These are phyloP conservation scores for Glyptemys insculpta DNA, from an alignment of 2,797 vertebrate genomes.

Conservation along the genomic window DNA sequence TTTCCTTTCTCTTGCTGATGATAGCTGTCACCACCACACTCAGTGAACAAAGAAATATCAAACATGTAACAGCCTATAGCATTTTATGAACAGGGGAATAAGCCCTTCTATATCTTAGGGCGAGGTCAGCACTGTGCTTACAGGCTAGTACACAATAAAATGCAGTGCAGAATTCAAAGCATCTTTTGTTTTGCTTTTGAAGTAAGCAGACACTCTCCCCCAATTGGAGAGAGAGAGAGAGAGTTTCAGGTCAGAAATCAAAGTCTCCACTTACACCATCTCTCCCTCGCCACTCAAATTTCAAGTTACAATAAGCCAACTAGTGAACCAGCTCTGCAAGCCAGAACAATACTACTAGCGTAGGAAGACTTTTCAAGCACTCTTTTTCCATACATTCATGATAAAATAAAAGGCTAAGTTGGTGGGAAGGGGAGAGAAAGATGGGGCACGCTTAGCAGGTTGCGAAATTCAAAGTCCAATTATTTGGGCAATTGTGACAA, in stretches of 20 bases:
- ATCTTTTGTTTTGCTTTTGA: background rate
- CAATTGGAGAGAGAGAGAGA: rapidly evolving
- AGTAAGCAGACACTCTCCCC: background rate
- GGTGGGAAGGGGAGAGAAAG: background rate
- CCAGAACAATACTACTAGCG: background rate
- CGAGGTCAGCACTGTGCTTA: background rate
- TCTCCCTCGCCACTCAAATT: background rate
- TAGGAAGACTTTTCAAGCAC: background rate
- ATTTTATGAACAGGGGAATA: background rate
- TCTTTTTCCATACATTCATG: background rate
- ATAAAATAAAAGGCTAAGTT: background rate
- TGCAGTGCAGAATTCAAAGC: background rate
- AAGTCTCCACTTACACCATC: background rate
- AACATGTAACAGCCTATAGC: background rate
- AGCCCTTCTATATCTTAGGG: background rate
- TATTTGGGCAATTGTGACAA: background rate
- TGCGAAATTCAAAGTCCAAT: background rate
- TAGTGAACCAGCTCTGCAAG: background rate
- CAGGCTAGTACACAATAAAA: background rate
- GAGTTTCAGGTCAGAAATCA: background rate
- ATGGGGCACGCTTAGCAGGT: background rate
- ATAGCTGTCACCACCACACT: background rate
- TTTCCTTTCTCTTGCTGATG: background rate
- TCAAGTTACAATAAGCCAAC: background rate
- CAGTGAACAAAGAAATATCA: background rate